Evolutionary conservation across 2,797 vertebrate species (phyloP), one percentile per base, ranked within the genome.

Genomic region (Cossypha dichroa): DNA sequence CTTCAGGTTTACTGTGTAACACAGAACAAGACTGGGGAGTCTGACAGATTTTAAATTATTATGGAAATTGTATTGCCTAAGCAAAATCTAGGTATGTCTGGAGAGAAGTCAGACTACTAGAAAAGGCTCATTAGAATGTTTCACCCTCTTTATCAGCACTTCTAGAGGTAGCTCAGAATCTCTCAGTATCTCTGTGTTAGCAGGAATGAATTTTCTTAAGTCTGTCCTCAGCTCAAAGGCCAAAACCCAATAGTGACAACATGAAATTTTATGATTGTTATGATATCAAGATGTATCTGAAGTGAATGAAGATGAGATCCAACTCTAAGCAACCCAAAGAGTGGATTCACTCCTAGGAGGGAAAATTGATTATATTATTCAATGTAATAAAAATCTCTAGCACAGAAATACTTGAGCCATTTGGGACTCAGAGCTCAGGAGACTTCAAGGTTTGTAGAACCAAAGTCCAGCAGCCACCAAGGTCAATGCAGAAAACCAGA

Each of bases 1-100:
- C 90, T 93, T 92, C 92, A 96, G 88, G 81, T 93, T 92, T 92
- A 31, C 41, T 81, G 69, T 69, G 58, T 45, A 51, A 67, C 5
- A 4, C 74, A 84, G 92, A 87, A 64, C 81, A 79, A 49, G 83
- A n/a, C 81, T 40, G 36, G 69, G 34, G 34, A 90, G 69, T 85
- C 90, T 87, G 74, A 67, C 80, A 89, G 90, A 51, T 94, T 85
- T 88, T 9, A 74, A 83, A 89, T 87, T 67, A 91, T 66, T 76
- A 87, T 82, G 56, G 86, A 93, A 87, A 90, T 77, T 19, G 0
- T 64, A 77, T 82, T 87, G 87, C 84, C 81, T 73, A 92, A 89
- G 75, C n/a, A 96, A 89, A 92, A 85, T 31, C 60, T 40, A 73
- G 59, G 80, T 74, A 6, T 5, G 12, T 43, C 78, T 94, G 45